Base-by-base conservation (phyloP, 53 echinoderm and acorn worm genomes). In the Echinometra lucunter region DNA sequence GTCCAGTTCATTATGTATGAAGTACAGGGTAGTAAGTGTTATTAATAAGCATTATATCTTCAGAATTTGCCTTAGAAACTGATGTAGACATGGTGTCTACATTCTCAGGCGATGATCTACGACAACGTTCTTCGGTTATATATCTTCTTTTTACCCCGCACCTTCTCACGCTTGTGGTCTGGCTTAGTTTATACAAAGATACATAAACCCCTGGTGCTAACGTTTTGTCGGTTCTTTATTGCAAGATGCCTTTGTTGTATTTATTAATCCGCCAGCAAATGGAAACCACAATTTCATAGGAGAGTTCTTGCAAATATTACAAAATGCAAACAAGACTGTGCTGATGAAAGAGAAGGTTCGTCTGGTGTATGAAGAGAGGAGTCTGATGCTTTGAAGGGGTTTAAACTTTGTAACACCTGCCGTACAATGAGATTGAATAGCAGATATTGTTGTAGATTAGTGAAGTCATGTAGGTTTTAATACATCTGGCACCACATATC, bases 381-480 rank as follows among this genome's bases (percentile, higher is more conserved):
- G 85, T 49, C 47, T 28, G 53, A 28, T 49, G 45, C 6, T 28
- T n/a, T 85, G n/a, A 37, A 58, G 28, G 42, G 90, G 23, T 37
- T 2, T 90, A 90, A 90, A 58, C 38, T 58, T 63, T 58, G 58
- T 67, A 69, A 67, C 91, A 91, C 91, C 89, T 91, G 5, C 47
- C 25, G 13, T 27, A 67, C 91, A 66, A 91, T 67, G 45, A 11
- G 45, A 70, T 12, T 91, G 58, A 63, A 69, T 40, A 37, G 91
- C 25, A 63, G 91, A 91, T 91, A 91, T 91, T 91, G 91, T 91
- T 66, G 32, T 70, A 74, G 74, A 78, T 92, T 57, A 75, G 92
- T 74, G 78, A 75, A 92, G 92, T 92, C 92, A 92, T 49, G 92
- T 92, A 57, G 92, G 45, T 30, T 44, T 30, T 92, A 78, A 92